Base-by-base conservation (phyloP, 2,888 invertebrate species). In the Amblyteles armatorius region DNA sequence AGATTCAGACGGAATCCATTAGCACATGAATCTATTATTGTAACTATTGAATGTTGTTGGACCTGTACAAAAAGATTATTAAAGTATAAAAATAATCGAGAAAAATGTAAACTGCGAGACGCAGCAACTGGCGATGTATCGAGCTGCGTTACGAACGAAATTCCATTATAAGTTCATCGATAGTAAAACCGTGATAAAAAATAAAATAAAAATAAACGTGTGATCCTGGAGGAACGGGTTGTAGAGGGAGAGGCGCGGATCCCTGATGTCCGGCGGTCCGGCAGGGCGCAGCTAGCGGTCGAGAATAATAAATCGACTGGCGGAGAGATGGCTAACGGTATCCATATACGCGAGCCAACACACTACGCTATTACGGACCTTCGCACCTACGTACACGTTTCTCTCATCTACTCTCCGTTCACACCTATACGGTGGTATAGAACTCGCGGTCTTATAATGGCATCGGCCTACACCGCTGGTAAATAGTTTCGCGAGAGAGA, bases 231-330 rank as follows among this genome's bases (percentile, higher is more conserved):
- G 73, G 85, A 85, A 85, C 65, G 80, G 73, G 68, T 80, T 72
- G 82, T 63, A 67, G 71, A 29, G 72, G 36, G 36, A 73, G 52
- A 65, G 26, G 68, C 19, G 26, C 16, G 77, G 65, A 76, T 79
- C 68, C 76, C 50, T 44, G 73, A 40, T 80, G 83, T 83, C 85
- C 80, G 48, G 80, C 68, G 82, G 63, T 85, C 52, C 82, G 77
- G 55, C 67, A 50, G 68, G 76, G 82, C 57, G 60, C 68, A 72
- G 72, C 57, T 69, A 79, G 80, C 82, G 63, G 87, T 88, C 85
- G 86, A 82, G 84, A 87, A 88, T 89, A 90, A 90, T 90, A 90
- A 90, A 90, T 90, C 73, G 89, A 87, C 86, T 85, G 83, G 79
- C 52, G 33, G 63, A 82, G 79, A 83, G 67, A 81, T 73, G 80